Evolutionary conservation across 2,888 invertebrate species (phyloP), one percentile per base, ranked within the genome.

Genomic region (Craniophora ligustri): DNA sequence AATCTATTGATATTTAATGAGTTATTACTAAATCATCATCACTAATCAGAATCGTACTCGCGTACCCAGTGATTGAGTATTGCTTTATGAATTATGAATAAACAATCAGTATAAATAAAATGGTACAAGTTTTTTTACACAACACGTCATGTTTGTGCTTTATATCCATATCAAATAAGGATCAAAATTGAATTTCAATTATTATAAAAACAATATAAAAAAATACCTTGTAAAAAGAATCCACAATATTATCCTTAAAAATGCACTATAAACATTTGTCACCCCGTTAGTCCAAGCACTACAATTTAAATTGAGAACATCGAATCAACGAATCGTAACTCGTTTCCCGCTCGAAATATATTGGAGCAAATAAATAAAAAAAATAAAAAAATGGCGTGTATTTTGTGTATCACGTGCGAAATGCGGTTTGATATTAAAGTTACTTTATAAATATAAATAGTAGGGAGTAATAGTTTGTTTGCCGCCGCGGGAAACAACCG

Each of bases 401-500:
- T 60, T 60, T 66, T 40, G 51, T 36, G 51, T 67, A 57, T 76
- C 76, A 82, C 81, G 70, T 77, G 74, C 64, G 67, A 72, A 75
- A 79, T 73, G 73, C 51, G 59, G 48, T 74, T 82, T 72, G 47
- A 34, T n/a, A n/a, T 18, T 60, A 54, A 45, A 44, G 35, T 45
- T 50, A 31, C 28, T 39, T 61, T 72, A 53, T 58, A 71, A 78
- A 78, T 67, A 74, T n/a, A n/a, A n/a, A n/a, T n/a, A n/a, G n/a
- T n/a, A n/a, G 75, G 72, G 77, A 76, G 55, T n/a, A n/a, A n/a
- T n/a, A n/a, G 44, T 67, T 79, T 55, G 76, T 78, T 72, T 72
- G 74, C 64, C 65, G 74, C 60, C 61, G 80, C 78, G 86, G 89
- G 85, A 85, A 88, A 86, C 83, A 87, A 87, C 93, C 84, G 92